Percentiles rank a stretch among this genome's conserved stretches.
Evolutionary conservation across 2,888 invertebrate species (phyloP).

Genomic region (Eupelmus urozonus): DNA sequence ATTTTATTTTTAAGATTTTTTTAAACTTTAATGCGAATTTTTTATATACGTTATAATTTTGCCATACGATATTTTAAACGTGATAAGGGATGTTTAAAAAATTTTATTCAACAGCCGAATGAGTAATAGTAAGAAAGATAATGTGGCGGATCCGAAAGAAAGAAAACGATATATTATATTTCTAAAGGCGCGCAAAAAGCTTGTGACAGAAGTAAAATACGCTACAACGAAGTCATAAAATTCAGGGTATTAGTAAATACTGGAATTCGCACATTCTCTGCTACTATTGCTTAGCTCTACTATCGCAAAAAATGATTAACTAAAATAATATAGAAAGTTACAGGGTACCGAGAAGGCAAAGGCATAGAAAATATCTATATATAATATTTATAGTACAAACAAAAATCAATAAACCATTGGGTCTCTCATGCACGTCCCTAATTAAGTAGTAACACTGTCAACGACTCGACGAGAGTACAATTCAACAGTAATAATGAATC

Average conservation of each 20-base stretch:
- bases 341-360: constrained; percentile 48
- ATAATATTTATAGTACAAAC: constrained; percentile 50
- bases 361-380: constrained; percentile 51
- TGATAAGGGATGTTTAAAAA: too few relatives aligned
- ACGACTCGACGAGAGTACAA: constrained; percentile 56
- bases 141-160: constrained; percentile 12
- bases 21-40: neutral
- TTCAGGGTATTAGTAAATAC: constrained; percentile 31
- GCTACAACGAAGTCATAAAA: constrained; percentile 42
- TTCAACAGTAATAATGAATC: neutral
- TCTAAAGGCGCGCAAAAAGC: constrained; percentile 46
- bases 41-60: neutral
- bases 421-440: constrained; percentile 54
- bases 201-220: constrained; percentile 46
- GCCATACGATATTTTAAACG: neutral
- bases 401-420: constrained; percentile 50
- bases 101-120: too few relatives aligned
- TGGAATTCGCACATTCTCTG: constrained; percentile 53
- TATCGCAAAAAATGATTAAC: constrained; percentile 39
- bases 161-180: constrained; percentile 15
- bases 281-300: constrained; percentile 53
- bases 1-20: neutral
- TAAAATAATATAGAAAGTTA: constrained; percentile 32
- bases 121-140: too few relatives aligned
- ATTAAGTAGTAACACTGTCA: constrained; percentile 29